Base-by-base conservation (phyloP, 2,797 vertebrate species). In the Brachyrhaphis roseni region DNA sequence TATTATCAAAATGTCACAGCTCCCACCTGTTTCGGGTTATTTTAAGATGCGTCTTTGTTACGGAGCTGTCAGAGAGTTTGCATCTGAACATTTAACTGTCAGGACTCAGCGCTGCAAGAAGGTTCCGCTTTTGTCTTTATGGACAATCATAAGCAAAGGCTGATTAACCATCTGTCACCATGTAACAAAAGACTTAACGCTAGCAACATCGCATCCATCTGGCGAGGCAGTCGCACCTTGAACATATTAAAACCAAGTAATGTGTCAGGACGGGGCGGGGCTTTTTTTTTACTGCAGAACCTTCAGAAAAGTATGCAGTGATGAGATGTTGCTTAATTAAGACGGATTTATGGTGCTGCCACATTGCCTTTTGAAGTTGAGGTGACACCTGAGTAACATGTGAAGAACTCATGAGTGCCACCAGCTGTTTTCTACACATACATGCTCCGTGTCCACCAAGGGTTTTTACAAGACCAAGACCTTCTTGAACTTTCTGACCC, bases 91-190 rank as follows among this genome's bases (percentile, higher is more conserved):
- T 75, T 83, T 55, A 72, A 72, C 18, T 0, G 34, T 75, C 51
- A 49, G 5, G 70, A 72, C 45, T 23, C n/a, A 2, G 76, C 4
- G 13, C 47, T 75, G 64, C 43, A 28, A 46, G 55, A 20, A 41
- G 4, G 71, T 73, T 15, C 36, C 43, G 5, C 79, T 82, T 84
- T 86, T 20, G 80, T 85, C 39, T 80, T 43, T 77, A 49, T 18
- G 16, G 87, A 87, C 77, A 81, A 72, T 77, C 1, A 18, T 70
- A 74, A 68, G 59, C 41, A 75, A 76, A 64, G 74, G 78, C 53
- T 86, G 46, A 91, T 87, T 83, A 82, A 79, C 53, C 72, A 74
- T 90, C 84, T 86, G 82, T 90, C 91, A 90, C 46, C 49, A 8
- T 36, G 16, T 15, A 87, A 79, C 82, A 87, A 85, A 79, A 78